Evolutionary conservation across 1,140 invertebrate genomes (phyloP).

Genomic region (Acromyrmex charruanus): DNA sequence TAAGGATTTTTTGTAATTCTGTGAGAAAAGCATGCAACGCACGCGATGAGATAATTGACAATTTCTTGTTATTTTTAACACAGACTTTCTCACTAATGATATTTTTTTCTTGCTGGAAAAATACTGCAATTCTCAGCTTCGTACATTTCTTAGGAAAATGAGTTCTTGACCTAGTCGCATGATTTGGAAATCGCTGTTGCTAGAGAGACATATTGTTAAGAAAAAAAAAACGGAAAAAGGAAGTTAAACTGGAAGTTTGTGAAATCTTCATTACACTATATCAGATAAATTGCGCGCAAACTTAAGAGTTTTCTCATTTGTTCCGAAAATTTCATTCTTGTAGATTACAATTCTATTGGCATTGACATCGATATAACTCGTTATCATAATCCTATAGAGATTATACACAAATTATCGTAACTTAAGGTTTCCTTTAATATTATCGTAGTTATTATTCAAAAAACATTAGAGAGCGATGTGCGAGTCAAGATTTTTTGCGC

Average conservation of each 20-base stretch:
- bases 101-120: not conserved
- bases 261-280: slow-evolving; percentile 19
- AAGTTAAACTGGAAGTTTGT: not conserved
- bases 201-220: not conserved
- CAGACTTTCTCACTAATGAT: not conserved
- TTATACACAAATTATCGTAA: not conserved
- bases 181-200: slow-evolving; percentile 5
- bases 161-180: slow-evolving; percentile 1
- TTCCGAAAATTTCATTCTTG: slow-evolving; percentile 26
- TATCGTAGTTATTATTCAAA: too few relatives aligned
- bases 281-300: slow-evolving; percentile 18
- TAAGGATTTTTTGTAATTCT: not conserved
- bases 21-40: too few relatives aligned
- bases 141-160: slow-evolving; percentile 28
- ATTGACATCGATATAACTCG: not conserved
- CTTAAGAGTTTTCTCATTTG: slow-evolving; percentile 14
- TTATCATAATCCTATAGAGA: not conserved
- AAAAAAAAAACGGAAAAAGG: not conserved
- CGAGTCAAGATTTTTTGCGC: too few relatives aligned
- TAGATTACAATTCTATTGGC: not conserved
- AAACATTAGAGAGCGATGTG: too few relatives aligned
- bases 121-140: not conserved
- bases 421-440: not conserved
- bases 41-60: not conserved
- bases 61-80: not conserved